Evolutionary conservation across 2,888 invertebrate species (phyloP).

Genomic region (Cinara cedri): DNA sequence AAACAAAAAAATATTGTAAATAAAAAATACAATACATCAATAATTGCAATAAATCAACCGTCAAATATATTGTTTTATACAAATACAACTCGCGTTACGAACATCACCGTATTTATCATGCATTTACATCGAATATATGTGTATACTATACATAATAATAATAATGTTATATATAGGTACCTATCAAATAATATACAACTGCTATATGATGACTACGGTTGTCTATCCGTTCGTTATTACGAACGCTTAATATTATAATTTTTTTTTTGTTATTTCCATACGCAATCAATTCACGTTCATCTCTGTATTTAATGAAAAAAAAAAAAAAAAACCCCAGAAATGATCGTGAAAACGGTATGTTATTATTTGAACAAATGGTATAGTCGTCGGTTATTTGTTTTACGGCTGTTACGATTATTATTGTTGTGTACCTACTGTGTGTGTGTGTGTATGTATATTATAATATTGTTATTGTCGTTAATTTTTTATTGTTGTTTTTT

Average conservation of each 20-base stretch:
- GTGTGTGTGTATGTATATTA: not conserved
- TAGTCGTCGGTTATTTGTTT: not conserved
- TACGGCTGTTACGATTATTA: not conserved
- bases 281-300: not conserved
- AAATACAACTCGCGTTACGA: not conserved
- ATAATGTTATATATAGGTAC: too few species aligned
- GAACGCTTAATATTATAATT: not conserved
- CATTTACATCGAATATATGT: constrained; percentile 7
- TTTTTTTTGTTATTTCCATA: not conserved
- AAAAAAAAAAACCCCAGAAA: not conserved
- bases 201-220: not conserved
- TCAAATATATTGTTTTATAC: too few species aligned
- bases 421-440: too few species aligned
- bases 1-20: too few species aligned
- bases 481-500: not conserved
- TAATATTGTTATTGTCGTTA: not conserved
- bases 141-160: too few species aligned
- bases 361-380: constrained; percentile 40
- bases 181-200: not conserved
- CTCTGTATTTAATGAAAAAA: not conserved
- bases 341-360: constrained; percentile 14
- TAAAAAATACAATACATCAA: too few species aligned
- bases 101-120: not conserved
- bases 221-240: not conserved
- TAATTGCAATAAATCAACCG: not conserved